Base-by-base conservation (phyloP, 2,888 invertebrate species). In the Leucophenga maculata region DNA sequence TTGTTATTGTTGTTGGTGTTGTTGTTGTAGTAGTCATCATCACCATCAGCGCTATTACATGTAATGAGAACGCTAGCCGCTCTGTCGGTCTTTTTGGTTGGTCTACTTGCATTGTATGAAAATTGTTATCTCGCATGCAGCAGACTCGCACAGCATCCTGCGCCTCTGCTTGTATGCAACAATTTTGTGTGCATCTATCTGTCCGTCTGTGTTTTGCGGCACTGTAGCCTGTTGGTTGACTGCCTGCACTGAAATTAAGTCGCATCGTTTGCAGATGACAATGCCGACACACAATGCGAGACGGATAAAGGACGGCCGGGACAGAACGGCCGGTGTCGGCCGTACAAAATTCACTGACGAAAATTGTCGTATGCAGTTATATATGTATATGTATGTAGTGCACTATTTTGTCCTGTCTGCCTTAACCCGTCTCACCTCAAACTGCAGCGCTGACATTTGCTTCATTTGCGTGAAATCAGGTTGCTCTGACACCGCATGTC, bases 61-160 rank as follows among this genome's bases (percentile, higher is more conserved):
- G 76, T 80, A 80, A 80, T 80, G 80, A 80, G 80, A 82, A 81
- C 67, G 80, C 76, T 72, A 73, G 66, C 66, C 39, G 57, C 22
- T 26, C 46, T 16, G 57, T 68, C 57, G 44, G 22, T 55, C 18
- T 55, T 13, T 20, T 20, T n/a, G 14, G 69, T 70, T 74, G 81
- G 71, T 75, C 71, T 82, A 39, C 39, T 11, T 74, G 76, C 83
- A 76, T 75, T 76, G 74, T 79, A 83, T 80, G 83, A 80, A 83
- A 82, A 84, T 80, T 80, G 80, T 83, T 80, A 80, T 80, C 80
- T 84, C 78, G 78, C 83, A 82, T 74, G 80, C 69, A 79, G 84
- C 81, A 83, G 82, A 83, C 84, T 77, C 26, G 26, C 26, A 80
- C 83, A 82, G 26, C 26, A 26, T 26, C 26, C 70, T 69, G 69